Evolutionary conservation across 1,140 invertebrate genomes (phyloP).

Genomic region (Gryllus bimaculatus): DNA sequence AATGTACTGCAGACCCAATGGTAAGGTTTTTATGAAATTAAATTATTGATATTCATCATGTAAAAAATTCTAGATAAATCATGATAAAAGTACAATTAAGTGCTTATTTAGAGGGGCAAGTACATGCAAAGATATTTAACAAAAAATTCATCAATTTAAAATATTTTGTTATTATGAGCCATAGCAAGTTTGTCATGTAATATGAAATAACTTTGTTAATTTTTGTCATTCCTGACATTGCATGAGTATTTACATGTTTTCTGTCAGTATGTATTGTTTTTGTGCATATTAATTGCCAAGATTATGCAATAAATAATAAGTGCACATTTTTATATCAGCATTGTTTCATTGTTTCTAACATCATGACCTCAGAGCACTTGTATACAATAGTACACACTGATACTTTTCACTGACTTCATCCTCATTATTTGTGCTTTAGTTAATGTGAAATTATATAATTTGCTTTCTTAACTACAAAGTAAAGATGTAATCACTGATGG

Average conservation of each 20-base stretch:
- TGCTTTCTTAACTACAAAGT: too few relatives aligned
- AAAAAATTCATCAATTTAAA: background rate
- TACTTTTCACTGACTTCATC: too few relatives aligned
- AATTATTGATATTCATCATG: background rate
- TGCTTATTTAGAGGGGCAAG: background rate
- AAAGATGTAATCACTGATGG: too few relatives aligned
- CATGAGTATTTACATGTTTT: background rate
- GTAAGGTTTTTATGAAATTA: background rate
- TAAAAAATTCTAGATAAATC: background rate
- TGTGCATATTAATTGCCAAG: background rate
- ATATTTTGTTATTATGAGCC: background rate
- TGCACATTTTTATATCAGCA: too few relatives aligned
- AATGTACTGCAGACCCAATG: background rate
- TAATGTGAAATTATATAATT: too few relatives aligned
- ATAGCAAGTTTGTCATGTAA: background rate
- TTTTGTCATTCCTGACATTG: background rate
- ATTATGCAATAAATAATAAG: background rate
- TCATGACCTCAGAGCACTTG: too few relatives aligned
- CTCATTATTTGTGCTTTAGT: too few relatives aligned
- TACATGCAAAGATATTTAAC: background rate
- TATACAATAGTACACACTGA: too few relatives aligned
- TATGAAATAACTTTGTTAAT: background rate
- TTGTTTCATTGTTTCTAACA: too few relatives aligned
- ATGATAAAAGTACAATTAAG: background rate
- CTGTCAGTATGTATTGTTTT: background rate